Percentiles rank a stretch among this genome's conserved stretches.
Evolutionary conservation across 2,113 vertebrate genomes (phyloP).

Genomic region (Myrmecophaga tridactyla): DNA sequence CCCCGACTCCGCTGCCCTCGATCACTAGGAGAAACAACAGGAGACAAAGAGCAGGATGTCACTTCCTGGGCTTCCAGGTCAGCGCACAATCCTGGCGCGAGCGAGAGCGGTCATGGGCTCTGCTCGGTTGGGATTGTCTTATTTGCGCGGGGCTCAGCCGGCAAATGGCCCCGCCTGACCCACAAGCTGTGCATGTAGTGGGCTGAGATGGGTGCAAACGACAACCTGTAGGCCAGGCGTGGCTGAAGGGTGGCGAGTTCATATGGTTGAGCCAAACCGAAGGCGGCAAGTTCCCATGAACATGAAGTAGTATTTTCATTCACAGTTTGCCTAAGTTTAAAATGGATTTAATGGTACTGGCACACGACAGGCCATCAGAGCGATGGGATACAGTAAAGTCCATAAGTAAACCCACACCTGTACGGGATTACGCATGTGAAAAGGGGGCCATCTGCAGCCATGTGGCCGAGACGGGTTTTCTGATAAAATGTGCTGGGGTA

Average conservation of each 20-base stretch:
- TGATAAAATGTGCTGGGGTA: not conserved
- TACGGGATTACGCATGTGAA: not conserved
- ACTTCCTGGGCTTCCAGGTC: too few species aligned
- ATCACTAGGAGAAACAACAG: conserved; percentile 80
- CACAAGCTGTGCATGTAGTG: accelerated
- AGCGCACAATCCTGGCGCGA: not conserved
- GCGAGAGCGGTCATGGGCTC: not conserved
- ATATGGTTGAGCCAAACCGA: not conserved
- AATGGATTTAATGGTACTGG: not conserved
- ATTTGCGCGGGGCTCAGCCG: not conserved
- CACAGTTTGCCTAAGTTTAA: not conserved
- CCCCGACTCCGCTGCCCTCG: conserved; percentile 86
- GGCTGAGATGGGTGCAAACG: accelerated
- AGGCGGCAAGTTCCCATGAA: not conserved
- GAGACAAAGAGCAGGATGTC: too few species aligned
- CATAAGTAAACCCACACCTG: not conserved
- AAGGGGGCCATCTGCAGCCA: not conserved
- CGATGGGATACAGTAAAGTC: not conserved
- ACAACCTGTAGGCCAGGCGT: accelerated
- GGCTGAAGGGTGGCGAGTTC: accelerated
- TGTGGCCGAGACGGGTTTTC: not conserved
- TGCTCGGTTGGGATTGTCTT: accelerated
- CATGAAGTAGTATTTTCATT: too few species aligned
- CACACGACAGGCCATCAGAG: not conserved
- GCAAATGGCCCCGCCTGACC: accelerated